phyloP scores from a whole-genome alignment of 2,888 invertebrate species.

The Microchrysa polita region DNA sequence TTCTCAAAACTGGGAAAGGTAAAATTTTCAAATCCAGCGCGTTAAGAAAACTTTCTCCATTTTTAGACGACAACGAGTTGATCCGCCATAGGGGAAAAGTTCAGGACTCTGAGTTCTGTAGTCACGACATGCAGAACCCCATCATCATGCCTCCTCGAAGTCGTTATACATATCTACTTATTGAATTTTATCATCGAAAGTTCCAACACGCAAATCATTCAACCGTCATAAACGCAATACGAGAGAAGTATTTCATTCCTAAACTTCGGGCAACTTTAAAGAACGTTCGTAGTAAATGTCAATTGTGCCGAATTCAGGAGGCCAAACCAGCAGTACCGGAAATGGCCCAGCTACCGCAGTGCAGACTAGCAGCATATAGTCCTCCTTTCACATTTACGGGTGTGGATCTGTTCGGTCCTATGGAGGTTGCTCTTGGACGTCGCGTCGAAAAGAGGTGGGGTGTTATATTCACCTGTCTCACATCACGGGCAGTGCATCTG shows the following conservation, averaged over 20 bases:
- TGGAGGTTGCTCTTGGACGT: constrained; percentile 46
- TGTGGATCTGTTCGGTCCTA: constrained; percentile 52
- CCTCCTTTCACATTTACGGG: constrained; percentile 51
- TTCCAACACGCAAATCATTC: constrained; percentile 47
- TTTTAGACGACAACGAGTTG: too few relatives aligned
- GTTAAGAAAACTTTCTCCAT: too few relatives aligned
- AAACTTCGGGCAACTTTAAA: constrained; percentile 46
- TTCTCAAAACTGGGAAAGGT: too few relatives aligned
- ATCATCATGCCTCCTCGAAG: constrained; percentile 37
- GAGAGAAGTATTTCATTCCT: constrained; percentile 40
- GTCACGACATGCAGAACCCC: too few relatives aligned
- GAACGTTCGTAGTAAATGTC: constrained; percentile 30
- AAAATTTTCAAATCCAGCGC: too few relatives aligned
- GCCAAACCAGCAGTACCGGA: constrained; percentile 47
- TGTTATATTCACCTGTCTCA: constrained; percentile 49
- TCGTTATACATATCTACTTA: constrained; percentile 26
- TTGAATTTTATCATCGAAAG: constrained; percentile 35
- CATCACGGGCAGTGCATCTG: constrained; percentile 46
- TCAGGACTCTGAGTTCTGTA: too few relatives aligned
- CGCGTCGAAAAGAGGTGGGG: constrained; percentile 51
- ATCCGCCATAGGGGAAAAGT: too few relatives aligned
- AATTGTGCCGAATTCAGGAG: background rate
- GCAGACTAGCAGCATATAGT: constrained; percentile 48
- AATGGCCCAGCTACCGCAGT: constrained; percentile 51
- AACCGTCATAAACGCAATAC: constrained; percentile 44